These are phyloP conservation scores for Pelvicachromis taeniatus DNA, from an alignment of 2,113 vertebrate genomes.

Conservation along the genomic window DNA sequence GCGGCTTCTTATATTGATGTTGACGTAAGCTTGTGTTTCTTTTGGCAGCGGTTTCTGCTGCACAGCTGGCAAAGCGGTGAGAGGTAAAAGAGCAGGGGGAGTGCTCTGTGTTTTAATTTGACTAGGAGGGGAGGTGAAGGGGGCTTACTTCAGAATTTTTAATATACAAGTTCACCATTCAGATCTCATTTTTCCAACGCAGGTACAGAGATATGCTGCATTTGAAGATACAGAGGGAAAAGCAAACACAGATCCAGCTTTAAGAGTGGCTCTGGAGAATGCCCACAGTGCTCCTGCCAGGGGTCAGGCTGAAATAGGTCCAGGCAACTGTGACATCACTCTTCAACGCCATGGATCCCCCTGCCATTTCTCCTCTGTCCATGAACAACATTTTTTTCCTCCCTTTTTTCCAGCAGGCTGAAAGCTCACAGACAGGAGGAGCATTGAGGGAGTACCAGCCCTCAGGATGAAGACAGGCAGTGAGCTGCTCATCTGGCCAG, in stretches of 20 bases:
- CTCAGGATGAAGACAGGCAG: conserved; percentile 14
- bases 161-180: conserved; percentile 48
- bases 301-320: conserved; percentile 50
- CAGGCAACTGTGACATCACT: conserved; percentile 64
- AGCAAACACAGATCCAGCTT: conserved; percentile 3
- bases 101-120: conserved; percentile 17
- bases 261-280: conserved; percentile 51
- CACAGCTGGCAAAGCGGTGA: conserved; percentile 52
- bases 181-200: conserved; percentile 37
- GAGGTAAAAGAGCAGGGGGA: conserved; percentile 24
- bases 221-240: conserved; percentile 9
- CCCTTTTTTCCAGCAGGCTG: neutral
- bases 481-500: conserved; percentile 32
- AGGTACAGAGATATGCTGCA: neutral
- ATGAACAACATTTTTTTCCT: neutral
- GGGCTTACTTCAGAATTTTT: conserved; percentile 38
- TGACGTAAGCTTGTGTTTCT: conserved; percentile 86
- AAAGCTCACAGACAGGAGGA: conserved; percentile 30
- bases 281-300: conserved; percentile 33
- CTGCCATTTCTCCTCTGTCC: neutral
- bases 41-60: conserved; percentile 43
- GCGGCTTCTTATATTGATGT: conserved; percentile 88
- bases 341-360: conserved; percentile 9
- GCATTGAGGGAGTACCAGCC: conserved; percentile 42
- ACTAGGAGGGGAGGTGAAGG: neutral